Evolutionary conservation across 1,140 invertebrate species (phyloP).

Genomic region (Babylonia areolata): DNA sequence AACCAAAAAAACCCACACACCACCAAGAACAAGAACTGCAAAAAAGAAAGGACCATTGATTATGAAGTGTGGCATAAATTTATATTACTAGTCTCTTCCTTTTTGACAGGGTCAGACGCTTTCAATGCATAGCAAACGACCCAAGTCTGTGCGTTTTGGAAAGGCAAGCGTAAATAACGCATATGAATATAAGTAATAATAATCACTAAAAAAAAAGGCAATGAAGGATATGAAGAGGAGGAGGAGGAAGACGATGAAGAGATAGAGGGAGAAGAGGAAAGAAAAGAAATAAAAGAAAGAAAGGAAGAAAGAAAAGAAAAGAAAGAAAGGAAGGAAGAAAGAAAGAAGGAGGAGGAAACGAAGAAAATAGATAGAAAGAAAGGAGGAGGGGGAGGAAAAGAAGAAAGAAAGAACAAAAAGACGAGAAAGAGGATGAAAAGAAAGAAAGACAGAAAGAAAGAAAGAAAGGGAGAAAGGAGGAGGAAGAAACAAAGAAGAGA

Average conservation of each 20-base stretch:
- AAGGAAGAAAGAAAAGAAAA: constrained; percentile 14
- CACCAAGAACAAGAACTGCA: no score
- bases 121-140: no score
- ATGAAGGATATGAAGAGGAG: no score
- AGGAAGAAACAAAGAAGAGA: background rate
- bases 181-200: background rate
- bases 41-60: no score
- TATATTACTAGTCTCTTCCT: no score
- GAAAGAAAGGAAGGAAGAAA: background rate
- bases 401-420: background rate
- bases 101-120: no score
- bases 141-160: no score
- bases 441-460: constrained; percentile 29
- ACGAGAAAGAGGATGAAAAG: background rate
- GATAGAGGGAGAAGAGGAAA: constrained; percentile 23
- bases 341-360: background rate
- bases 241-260: background rate
- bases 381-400: background rate
- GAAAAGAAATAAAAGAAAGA: background rate
- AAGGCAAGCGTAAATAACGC: background rate
- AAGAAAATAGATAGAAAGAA: background rate
- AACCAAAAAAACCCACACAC: no score
- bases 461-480: background rate
- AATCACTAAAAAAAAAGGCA: background rate
- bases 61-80: no score